Evolutionary conservation across 2,113 vertebrate genomes (phyloP).

Genomic region (Thomomys bottae): DNA sequence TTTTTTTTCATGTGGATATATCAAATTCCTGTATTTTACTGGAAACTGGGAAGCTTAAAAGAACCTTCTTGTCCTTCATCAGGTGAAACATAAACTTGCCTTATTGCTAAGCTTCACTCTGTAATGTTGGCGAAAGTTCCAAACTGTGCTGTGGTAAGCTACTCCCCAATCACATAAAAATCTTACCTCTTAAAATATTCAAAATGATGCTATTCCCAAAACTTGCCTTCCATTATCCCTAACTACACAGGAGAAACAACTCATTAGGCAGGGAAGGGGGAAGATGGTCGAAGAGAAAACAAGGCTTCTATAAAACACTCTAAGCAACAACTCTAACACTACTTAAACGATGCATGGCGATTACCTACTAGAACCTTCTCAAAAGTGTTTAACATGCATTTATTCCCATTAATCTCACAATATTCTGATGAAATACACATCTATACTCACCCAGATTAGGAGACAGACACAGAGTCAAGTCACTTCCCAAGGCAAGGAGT

Average conservation of each 20-base stretch:
- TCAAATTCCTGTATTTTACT: too few relatives aligned
- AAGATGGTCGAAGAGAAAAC: neutral
- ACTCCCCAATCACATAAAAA: neutral
- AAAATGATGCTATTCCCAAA: neutral
- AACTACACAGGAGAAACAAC: neutral
- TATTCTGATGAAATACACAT: neutral
- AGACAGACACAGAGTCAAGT: neutral
- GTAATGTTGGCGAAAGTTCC: neutral
- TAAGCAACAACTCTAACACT: neutral
- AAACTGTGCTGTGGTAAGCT: neutral
- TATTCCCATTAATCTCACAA: neutral
- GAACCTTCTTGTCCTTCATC: too few relatives aligned
- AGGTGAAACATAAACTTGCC: neutral
- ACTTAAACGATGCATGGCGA: rapidly evolving
- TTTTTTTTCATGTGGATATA: too few relatives aligned
- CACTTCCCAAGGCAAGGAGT: neutral
- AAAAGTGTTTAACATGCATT: neutral
- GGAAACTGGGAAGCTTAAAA: too few relatives aligned
- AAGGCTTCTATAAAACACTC: neutral
- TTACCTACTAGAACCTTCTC: neutral
- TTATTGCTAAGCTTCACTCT: neutral
- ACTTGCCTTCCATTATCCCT: neutral
- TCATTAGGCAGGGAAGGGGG: neutral
- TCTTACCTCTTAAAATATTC: neutral
- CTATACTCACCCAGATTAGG: neutral